A percentile compares a stretch with the other conserved stretches of the same genome.
Conservation (phyloP, 23 tunicate genomes). For the Oikopleura vanhoeffeni region DNA sequence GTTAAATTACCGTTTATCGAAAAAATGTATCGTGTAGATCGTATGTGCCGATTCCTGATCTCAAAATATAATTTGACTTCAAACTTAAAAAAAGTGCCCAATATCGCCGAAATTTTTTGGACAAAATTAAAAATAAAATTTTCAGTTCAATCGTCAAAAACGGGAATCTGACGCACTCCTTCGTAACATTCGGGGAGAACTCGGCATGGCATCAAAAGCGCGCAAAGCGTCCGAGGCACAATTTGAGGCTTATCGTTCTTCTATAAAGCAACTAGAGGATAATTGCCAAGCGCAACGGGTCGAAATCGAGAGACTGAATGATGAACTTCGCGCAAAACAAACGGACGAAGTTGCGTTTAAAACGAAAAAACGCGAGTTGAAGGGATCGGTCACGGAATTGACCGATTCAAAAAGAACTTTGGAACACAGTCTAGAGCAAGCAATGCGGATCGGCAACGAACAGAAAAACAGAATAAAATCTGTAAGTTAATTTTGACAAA, state of each 20-base stretch:
- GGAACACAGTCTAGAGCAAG: neutral
- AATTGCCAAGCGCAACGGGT: neutral
- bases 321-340: neutral
- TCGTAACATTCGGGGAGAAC: neutral
- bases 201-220: neutral
- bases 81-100: no score
- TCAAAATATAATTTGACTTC: no score
- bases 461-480: neutral
- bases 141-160: neutral
- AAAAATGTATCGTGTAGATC: no score
- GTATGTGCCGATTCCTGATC: no score
- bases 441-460: neutral
- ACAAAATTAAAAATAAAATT: neutral
- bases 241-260: neutral
- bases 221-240: conserved; percentile 6
- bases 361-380: neutral
- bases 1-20: no score
- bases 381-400: neutral
- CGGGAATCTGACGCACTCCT: neutral
- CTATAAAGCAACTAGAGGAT: neutral
- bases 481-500: neutral
- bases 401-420: neutral
- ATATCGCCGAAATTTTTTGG: no score
- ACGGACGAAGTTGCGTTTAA: neutral
- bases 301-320: neutral